Conservation (phyloP, 2,888 invertebrate genomes). For the Drosophila tanythrix region DNA sequence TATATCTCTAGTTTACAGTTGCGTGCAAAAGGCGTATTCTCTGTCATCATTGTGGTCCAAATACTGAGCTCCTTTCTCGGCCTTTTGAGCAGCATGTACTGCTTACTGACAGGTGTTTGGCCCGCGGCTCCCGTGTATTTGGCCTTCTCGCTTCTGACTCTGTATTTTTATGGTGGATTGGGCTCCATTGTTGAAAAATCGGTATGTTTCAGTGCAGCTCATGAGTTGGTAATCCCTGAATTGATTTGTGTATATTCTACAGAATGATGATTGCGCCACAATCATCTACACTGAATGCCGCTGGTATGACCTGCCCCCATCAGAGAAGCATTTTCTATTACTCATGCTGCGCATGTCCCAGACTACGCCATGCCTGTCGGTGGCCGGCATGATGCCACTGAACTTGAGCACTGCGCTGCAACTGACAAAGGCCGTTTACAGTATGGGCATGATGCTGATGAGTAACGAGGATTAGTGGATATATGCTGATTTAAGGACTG, state of each 20-base stretch:
- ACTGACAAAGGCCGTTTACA: conserved; percentile 49
- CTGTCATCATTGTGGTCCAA: conserved; percentile 40
- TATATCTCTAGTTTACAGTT: conserved; percentile 26
- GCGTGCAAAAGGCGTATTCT: conserved; percentile 32
- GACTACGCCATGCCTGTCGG: conserved; percentile 36
- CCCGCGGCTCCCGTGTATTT: conserved; percentile 54
- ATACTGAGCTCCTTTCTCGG: conserved; percentile 31
- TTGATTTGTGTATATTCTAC: neutral
- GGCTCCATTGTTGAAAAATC: conserved; percentile 59
- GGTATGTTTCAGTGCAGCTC: conserved; percentile 28
- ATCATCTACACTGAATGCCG: conserved; percentile 58
- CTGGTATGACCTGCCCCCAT: conserved; percentile 63
- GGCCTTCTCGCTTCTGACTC: conserved; percentile 28
- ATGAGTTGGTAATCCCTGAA: neutral
- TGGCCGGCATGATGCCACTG: conserved; percentile 59
- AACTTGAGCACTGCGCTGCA: conserved; percentile 61
- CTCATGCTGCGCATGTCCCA: conserved; percentile 66
- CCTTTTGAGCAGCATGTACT: conserved; percentile 47
- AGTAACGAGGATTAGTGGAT: conserved; percentile 12
- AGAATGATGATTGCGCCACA: conserved; percentile 60
- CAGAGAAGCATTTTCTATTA: conserved; percentile 57
- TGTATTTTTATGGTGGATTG: conserved; percentile 60
- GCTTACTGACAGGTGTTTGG: conserved; percentile 49
- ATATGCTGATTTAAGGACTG: neutral
- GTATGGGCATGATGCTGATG: conserved; percentile 49